Conservation (phyloP, 2,797 vertebrate genomes). For the Characodon lateralis region DNA sequence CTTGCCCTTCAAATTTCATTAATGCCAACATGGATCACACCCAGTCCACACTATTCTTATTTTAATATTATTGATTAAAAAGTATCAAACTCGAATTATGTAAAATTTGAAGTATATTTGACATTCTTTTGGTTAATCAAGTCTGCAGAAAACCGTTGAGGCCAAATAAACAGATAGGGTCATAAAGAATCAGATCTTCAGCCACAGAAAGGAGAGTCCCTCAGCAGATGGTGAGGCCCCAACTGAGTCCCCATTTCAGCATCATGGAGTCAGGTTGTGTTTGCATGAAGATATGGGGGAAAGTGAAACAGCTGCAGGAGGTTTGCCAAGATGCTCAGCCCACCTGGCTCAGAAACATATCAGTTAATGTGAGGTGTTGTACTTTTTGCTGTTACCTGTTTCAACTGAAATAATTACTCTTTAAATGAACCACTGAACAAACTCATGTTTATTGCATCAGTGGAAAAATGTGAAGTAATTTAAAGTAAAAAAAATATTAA, state of each 20-base stretch:
- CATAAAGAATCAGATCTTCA: slow-evolving; percentile 11
- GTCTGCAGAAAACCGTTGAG: not conserved
- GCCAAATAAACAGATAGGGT: slow-evolving; percentile 9
- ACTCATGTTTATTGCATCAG: not conserved
- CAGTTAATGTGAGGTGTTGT: not conserved
- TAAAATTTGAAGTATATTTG: not conserved
- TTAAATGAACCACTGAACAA: not conserved
- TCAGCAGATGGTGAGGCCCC: slow-evolving; percentile 32
- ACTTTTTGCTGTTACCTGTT: not conserved
- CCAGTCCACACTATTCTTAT: not conserved
- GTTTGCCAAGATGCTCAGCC: slow-evolving; percentile 7
- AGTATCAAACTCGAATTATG: not conserved
- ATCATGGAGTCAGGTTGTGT: slow-evolving; percentile 17
- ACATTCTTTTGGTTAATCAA: not conserved
- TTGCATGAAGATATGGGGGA: slow-evolving; percentile 21
- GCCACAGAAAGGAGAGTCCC: slow-evolving; percentile 15
- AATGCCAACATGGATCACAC: not conserved
- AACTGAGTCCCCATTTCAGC: slow-evolving; percentile 14
- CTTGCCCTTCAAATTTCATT: slow-evolving; percentile 15
- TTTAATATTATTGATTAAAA: not conserved
- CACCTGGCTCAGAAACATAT: not conserved
- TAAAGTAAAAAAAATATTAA: not conserved
- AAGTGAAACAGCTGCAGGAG: slow-evolving; percentile 19
- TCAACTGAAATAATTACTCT: not conserved
- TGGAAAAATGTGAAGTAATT: not conserved